Conservation (phyloP, 2,888 invertebrate genomes). For the Arge pagana region DNA sequence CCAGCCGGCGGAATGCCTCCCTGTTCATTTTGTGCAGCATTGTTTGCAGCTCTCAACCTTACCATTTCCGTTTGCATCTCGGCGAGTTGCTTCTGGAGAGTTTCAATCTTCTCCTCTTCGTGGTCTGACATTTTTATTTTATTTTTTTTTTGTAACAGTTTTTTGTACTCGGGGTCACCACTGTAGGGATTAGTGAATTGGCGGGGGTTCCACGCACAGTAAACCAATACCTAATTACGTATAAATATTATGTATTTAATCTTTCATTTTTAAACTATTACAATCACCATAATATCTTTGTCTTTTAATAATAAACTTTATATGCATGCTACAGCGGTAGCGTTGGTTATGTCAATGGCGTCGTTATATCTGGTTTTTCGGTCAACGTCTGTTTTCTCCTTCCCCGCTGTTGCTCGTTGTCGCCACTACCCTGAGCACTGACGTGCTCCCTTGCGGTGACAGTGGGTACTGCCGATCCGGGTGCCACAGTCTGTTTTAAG, state of each 20-base stretch:
- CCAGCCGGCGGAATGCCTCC: not conserved
- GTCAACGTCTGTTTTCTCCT: too few species aligned
- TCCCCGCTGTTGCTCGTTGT: not conserved
- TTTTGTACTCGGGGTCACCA: conserved; percentile 2
- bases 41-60: not conserved
- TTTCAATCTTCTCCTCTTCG: not conserved
- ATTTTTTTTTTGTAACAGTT: too few species aligned
- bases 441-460: not conserved
- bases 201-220: too few species aligned
- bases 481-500: too few species aligned
- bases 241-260: too few species aligned
- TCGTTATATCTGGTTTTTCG: too few species aligned
- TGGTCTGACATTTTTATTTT: not conserved
- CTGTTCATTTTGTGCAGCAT: not conserved
- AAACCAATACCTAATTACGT: too few species aligned
- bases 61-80: not conserved
- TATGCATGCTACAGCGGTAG: too few species aligned
- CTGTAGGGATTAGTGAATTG: conserved; percentile 2
- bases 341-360: too few species aligned
- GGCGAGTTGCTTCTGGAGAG: not conserved
- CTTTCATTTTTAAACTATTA: too few species aligned
- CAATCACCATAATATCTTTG: too few species aligned
- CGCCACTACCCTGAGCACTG: not conserved
- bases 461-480: not conserved
- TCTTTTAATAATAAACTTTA: too few species aligned